Percentiles rank a stretch among this genome's conserved stretches.
Evolutionary conservation across 2,888 invertebrate genomes (phyloP).

Genomic region (Lissocephala sabroskyi): DNA sequence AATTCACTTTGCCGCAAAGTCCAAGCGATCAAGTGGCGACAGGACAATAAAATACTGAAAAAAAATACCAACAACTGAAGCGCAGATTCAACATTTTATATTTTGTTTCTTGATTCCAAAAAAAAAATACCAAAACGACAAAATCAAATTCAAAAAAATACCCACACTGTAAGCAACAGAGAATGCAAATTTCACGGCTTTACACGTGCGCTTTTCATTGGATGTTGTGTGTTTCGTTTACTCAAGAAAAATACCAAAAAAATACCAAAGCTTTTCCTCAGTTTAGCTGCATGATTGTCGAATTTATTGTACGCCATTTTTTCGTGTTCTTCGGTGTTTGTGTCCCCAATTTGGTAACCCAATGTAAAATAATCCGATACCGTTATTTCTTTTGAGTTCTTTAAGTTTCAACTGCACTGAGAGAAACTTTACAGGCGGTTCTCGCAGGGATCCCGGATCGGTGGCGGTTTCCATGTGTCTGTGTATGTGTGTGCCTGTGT

Average conservation of each 20-base stretch:
- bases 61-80: conserved; percentile 28
- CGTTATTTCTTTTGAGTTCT: too few relatives aligned
- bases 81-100: conserved; percentile 9
- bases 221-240: conserved; percentile 7
- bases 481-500: too few relatives aligned
- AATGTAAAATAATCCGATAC: background rate
- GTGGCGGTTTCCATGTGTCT: too few relatives aligned
- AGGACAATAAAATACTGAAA: conserved; percentile 40
- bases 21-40: conserved; percentile 47
- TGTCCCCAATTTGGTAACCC: conserved; percentile 7
- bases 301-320: conserved; percentile 22
- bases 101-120: too few relatives aligned
- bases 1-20: conserved; percentile 50
- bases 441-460: too few relatives aligned
- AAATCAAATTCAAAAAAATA: conserved; percentile 15
- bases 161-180: conserved; percentile 54
- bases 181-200: conserved; percentile 27
- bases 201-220: conserved; percentile 37
- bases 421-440: too few relatives aligned
- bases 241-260: conserved; percentile 5
- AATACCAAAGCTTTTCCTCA: conserved; percentile 1
- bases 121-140: conserved; percentile 12
- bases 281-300: conserved; percentile 42
- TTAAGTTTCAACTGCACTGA: too few relatives aligned
- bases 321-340: conserved; percentile 12